Percentiles rank a stretch among this genome's conserved stretches.
Evolutionary conservation across 1,140 invertebrate genomes (phyloP).

Genomic region (Trypoxylus dichotomus): DNA sequence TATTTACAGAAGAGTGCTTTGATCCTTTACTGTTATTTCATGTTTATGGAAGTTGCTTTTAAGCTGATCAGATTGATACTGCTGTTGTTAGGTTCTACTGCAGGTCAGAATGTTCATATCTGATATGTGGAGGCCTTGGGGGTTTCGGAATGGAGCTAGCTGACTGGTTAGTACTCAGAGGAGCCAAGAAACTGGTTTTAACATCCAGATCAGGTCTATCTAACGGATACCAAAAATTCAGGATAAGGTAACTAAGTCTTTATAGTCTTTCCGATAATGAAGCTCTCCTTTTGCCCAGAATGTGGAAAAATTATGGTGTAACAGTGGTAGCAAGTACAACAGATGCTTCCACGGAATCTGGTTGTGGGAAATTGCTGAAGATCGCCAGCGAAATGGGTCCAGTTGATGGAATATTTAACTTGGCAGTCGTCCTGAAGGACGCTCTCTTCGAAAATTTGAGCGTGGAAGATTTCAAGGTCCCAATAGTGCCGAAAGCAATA

Average conservation of each 20-base stretch:
- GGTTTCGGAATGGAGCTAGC: slow-evolving; percentile 91
- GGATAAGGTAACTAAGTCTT: slow-evolving; percentile 52
- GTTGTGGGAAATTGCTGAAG: slow-evolving; percentile 61
- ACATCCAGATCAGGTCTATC: slow-evolving; percentile 76
- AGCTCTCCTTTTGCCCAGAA: slow-evolving; percentile 26
- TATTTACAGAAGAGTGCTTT: no score
- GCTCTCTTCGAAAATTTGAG: slow-evolving; percentile 59
- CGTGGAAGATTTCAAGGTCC: slow-evolving; percentile 54
- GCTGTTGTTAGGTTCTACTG: slow-evolving; percentile 36
- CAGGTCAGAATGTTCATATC: slow-evolving; percentile 58
- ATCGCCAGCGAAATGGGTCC: slow-evolving; percentile 62
- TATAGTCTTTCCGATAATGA: background rate
- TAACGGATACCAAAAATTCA: slow-evolving; percentile 77
- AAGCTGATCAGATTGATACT: no score
- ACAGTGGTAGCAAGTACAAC: slow-evolving; percentile 56
- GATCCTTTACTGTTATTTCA: no score
- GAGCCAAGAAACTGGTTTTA: slow-evolving; percentile 76
- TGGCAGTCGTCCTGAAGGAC: slow-evolving; percentile 69
- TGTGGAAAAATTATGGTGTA: slow-evolving; percentile 61
- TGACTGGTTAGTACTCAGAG: slow-evolving; percentile 82
- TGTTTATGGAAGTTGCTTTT: no score
- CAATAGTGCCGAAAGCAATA: slow-evolving; percentile 57
- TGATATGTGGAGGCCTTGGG: slow-evolving; percentile 77
- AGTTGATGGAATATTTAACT: slow-evolving; percentile 77
- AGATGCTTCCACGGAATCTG: slow-evolving; percentile 55